Conservation (phyloP, 2,113 vertebrate species). For the Microcebus ravelobensis region DNA sequence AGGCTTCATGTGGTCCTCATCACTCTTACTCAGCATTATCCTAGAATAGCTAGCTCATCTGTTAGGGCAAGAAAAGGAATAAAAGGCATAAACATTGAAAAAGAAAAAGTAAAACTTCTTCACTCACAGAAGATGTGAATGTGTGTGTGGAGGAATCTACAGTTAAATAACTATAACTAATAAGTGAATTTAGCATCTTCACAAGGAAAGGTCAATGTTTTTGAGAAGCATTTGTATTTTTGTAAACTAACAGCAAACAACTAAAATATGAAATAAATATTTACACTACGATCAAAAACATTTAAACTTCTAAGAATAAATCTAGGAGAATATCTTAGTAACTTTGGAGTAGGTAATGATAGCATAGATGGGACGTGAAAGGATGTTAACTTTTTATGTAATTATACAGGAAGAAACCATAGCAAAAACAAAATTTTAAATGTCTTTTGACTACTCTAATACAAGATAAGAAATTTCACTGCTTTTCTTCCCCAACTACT, state of each 20-base stretch:
- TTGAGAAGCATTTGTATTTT: neutral
- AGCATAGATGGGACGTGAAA: neutral
- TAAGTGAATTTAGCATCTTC: neutral
- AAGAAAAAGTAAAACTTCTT: neutral
- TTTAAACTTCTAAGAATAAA: neutral
- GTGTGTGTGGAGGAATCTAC: neutral
- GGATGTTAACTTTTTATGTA: neutral
- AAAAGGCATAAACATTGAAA: neutral
- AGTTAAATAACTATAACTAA: neutral
- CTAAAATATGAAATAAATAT: neutral
- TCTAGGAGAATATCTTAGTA: neutral
- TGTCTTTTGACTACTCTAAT: neutral
- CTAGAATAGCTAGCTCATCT: neutral
- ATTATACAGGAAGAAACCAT: neutral
- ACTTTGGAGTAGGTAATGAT: neutral
- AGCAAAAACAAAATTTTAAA: neutral
- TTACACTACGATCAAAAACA: neutral
- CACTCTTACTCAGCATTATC: neutral
- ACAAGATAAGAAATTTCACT: neutral
- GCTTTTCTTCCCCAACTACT: neutral
- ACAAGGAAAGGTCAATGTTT: neutral
- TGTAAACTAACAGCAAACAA: neutral
- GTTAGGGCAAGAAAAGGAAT: neutral
- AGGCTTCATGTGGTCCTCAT: neutral
- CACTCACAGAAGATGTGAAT: neutral